Conservation (phyloP, 2,797 vertebrate species). For the Sebastes goodei region DNA sequence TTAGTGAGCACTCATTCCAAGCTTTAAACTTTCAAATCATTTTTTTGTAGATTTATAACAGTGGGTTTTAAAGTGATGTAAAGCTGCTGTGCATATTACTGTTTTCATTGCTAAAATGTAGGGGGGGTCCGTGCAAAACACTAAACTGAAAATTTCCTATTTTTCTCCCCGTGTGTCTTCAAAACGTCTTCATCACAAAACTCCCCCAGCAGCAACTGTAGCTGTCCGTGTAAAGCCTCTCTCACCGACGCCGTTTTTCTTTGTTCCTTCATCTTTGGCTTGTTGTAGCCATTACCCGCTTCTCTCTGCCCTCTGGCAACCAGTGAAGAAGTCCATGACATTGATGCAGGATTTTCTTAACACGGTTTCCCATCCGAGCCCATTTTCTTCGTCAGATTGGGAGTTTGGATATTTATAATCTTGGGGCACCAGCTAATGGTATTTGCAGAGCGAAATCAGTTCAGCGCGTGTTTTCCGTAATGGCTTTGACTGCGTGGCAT, state of each 20-base stretch:
- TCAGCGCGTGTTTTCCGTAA: conserved; percentile 75
- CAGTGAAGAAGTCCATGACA: conserved; percentile 57
- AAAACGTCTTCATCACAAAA: background rate
- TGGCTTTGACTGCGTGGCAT: conserved; percentile 71
- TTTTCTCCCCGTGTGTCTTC: background rate
- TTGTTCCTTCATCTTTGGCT: conserved; percentile 48
- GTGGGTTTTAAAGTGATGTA: background rate
- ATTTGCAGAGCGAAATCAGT: conserved; percentile 78
- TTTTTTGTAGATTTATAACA: background rate
- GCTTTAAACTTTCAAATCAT: conserved; percentile 13
- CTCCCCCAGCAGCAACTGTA: background rate
- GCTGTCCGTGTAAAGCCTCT: conserved; percentile 19
- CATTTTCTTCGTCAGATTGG: conserved; percentile 65
- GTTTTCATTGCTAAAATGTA: background rate
- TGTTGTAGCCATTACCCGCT: conserved; percentile 41
- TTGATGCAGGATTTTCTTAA: conserved; percentile 73
- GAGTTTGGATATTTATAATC: conserved; percentile 78
- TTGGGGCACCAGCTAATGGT: conserved; percentile 75
- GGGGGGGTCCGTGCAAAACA: background rate
- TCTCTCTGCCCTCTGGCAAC: conserved; percentile 56
- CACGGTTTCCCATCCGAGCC: conserved; percentile 43
- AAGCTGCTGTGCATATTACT: background rate
- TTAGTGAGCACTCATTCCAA: conserved; percentile 11
- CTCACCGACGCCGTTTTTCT: conserved; percentile 12
- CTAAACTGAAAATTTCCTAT: background rate